Conservation (phyloP, 1,140 invertebrate species). For the Temnothorax nylanderi region DNA sequence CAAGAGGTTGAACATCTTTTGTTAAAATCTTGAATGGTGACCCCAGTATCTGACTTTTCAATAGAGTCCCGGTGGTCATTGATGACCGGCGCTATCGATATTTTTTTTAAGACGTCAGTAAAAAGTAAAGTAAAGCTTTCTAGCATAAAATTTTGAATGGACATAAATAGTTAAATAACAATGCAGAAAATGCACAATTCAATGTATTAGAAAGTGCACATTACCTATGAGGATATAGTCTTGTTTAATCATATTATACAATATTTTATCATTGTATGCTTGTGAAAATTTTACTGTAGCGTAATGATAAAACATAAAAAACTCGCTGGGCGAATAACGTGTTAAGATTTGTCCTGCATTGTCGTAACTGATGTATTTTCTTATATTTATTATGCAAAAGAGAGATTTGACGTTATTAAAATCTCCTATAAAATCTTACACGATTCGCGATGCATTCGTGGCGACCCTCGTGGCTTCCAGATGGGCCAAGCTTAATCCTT, state of each 20-base stretch:
- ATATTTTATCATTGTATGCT: background rate
- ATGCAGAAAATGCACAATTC: background rate
- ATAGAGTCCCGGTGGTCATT: background rate
- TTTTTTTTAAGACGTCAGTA: background rate
- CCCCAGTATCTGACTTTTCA: background rate
- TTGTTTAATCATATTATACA: background rate
- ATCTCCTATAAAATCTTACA: conserved; percentile 2
- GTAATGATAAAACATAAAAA: background rate
- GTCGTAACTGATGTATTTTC: background rate
- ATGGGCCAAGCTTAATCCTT: conserved; percentile 74
- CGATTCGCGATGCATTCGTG: conserved; percentile 55
- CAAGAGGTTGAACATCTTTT: background rate
- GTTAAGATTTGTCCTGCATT: background rate
- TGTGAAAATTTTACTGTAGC: background rate
- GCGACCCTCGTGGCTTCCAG: conserved; percentile 62
- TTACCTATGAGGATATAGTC: background rate
- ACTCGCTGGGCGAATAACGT: background rate
- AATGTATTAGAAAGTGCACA: too few species aligned
- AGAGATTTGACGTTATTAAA: conserved; percentile 7
- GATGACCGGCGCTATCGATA: background rate
- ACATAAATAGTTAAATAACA: background rate
- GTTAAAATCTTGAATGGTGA: background rate
- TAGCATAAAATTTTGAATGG: background rate
- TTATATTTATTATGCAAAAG: background rate
- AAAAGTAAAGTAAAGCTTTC: background rate